Evolutionary conservation across 2,113 vertebrate species (phyloP), one percentile per base, ranked within the genome.

Genomic region (Syngnathus floridae): DNA sequence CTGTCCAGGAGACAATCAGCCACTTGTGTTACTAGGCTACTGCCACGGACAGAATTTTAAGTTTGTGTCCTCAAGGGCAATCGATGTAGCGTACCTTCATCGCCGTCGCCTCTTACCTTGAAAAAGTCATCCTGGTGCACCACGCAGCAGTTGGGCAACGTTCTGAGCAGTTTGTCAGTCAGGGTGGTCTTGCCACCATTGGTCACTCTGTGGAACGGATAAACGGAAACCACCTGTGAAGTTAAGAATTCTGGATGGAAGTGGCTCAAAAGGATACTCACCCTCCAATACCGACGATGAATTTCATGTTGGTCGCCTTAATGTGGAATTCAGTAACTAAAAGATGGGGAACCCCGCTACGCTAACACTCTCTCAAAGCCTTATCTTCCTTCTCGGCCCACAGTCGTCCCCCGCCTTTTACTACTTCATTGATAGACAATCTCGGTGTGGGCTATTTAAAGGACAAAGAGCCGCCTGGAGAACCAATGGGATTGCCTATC

Each of bases 161-260:
- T 84, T 76, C 87, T 86, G 64, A 90, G 56, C 14, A 93, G 87
- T 75, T 74, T 85, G 51, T 87, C 87, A 36, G 92, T 92, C 82
- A 93, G 45, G 61, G 92, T 92, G 71, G 92, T 92, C 83, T 93
- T 93, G 46, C 92, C 92, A 86, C 92, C 91, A 82, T 92, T 93
- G 82, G 92, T 93, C 83, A 92, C 89, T 57, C 92, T 93, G 84
- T 8, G 14, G 14, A 57, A 80, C 80, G 65, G 0, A 52, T 16
- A 21, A 31, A 14, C 9, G 3, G 4, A 51, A 49, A n/a, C n/a
- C 26, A 49, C 45, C 19, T 13, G 5, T 21, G 19, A 2, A 41
- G 17, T 12, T 5, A 21, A 37, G 21, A 61, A 61, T 7, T 4
- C 1, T 16, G 13, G 2, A 16, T 19, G n/a, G 19, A 0, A 41